Conservation (phyloP, 2,113 vertebrate genomes). For the Ceyx cyanopectus region DNA sequence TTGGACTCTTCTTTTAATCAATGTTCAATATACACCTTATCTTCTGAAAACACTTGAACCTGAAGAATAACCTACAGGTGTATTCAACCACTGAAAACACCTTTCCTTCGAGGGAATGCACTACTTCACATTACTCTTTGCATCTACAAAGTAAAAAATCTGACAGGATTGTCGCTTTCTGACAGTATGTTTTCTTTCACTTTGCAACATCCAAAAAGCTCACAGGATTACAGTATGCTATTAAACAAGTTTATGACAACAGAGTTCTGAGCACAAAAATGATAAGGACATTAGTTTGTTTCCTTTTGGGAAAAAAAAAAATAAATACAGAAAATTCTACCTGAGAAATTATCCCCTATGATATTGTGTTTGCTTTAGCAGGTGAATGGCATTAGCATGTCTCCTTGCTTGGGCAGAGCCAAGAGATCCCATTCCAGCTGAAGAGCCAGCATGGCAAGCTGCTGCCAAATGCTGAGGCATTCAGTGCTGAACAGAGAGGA, state of each 20-base stretch:
- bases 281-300: background rate
- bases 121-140: background rate
- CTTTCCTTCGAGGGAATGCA: background rate
- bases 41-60: conserved; percentile 2
- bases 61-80: background rate
- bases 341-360: conserved; percentile 17
- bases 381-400: background rate
- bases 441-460: background rate
- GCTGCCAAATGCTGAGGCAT: background rate
- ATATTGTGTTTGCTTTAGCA: background rate
- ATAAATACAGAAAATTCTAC: background rate
- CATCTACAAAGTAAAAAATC: background rate
- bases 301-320: background rate
- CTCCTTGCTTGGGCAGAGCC: background rate
- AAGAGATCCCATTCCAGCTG: background rate
- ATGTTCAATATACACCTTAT: background rate
- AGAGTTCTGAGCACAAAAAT: background rate
- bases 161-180: background rate
- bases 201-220: background rate
- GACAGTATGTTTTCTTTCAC: background rate
- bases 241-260: background rate
- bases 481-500: background rate
- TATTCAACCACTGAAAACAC: background rate
- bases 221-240: background rate
- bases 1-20: background rate